Evolutionary conservation across 2,888 invertebrate species (phyloP), one percentile per base, ranked within the genome.

Genomic region (Arrhopalites spinosus): DNA sequence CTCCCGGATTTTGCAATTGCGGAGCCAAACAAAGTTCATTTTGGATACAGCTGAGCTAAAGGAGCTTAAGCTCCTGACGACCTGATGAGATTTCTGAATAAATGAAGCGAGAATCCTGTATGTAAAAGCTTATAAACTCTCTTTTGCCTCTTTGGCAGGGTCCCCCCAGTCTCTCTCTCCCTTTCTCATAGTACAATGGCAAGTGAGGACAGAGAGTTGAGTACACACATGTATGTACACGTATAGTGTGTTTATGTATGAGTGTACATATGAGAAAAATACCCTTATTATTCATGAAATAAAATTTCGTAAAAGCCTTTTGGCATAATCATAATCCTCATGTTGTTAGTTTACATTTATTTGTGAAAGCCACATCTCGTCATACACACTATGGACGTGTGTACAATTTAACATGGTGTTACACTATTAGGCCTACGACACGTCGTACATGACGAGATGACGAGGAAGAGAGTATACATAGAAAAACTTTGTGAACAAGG

Each of bases 261-360:
- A 25, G 23, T 30, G 36, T n/a, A 63, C 30, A 30, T 17, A 3
- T 2, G 20, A 43, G 43, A 66, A 43, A 20, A 36, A 66, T 61
- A 53, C 47, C 67, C 45, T 71, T 36, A 72, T 61, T 72, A 72
- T 63, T 72, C 63, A 61, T 72, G 63, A 63, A 72, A 63, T 36
- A 43, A n/a, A n/a, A n/a, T 36, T 30, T 59, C 20, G 17, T 2
- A 71, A 43, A 67, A 59, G 71, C 47, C 61, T 72, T 63, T 29
- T 70, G 63, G 63, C 61, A 61, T 72, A 56, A 45, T 67, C 25
- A 45, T 67, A 59, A 66, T 66, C 66, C 43, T 20, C 59, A 45
- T 72, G 72, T 72, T 72, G 72, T 72, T 72, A 72, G 61, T 63
- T 61, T 63, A 72, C 43, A 70, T 63, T 72, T 72, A 72, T 72